These are phyloP conservation scores for Drosophila testacea DNA, from an alignment of 2,888 invertebrate species.

Conservation along the genomic window DNA sequence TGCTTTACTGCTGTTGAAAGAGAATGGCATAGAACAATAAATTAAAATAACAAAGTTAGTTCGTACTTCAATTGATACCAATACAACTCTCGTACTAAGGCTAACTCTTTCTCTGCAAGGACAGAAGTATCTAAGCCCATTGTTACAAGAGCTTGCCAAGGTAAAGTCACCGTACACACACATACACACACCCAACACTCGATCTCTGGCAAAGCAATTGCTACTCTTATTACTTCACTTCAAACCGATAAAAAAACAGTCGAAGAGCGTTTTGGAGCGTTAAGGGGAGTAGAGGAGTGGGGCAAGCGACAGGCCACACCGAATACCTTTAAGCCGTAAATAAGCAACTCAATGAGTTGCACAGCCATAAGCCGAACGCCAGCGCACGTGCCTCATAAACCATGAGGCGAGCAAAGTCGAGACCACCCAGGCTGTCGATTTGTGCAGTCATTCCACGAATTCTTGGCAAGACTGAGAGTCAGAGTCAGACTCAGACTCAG, in stretches of 20 bases:
- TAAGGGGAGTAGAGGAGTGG: background rate
- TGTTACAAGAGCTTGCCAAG: background rate
- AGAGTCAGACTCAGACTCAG: constrained; percentile 10
- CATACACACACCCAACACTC: constrained; percentile 6
- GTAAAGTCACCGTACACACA: constrained; percentile 4
- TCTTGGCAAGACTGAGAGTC: constrained; percentile 53
- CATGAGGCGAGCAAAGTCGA: constrained; percentile 48
- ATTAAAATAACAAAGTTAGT: no score
- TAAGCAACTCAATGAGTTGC: constrained; percentile 79
- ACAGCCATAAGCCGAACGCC: constrained; percentile 71
- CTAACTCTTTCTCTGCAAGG: background rate
- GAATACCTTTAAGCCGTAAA: constrained; percentile 75
- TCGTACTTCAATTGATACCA: no score
- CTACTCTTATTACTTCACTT: constrained; percentile 78
- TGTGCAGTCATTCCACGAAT: constrained; percentile 80
- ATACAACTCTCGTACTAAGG: background rate
- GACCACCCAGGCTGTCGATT: constrained; percentile 74
- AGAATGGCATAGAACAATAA: no score
- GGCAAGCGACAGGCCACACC: constrained; percentile 46
- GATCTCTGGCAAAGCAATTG: constrained; percentile 38
- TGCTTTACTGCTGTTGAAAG: no score
- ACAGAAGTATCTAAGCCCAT: constrained; percentile 9
- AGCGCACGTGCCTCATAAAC: constrained; percentile 80
- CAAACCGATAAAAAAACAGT: constrained; percentile 57
- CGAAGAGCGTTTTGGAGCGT: constrained; percentile 9